These are phyloP conservation scores for Thryonomys swinderianus DNA, from an alignment of 2,113 vertebrate genomes.

Conservation along the genomic window DNA sequence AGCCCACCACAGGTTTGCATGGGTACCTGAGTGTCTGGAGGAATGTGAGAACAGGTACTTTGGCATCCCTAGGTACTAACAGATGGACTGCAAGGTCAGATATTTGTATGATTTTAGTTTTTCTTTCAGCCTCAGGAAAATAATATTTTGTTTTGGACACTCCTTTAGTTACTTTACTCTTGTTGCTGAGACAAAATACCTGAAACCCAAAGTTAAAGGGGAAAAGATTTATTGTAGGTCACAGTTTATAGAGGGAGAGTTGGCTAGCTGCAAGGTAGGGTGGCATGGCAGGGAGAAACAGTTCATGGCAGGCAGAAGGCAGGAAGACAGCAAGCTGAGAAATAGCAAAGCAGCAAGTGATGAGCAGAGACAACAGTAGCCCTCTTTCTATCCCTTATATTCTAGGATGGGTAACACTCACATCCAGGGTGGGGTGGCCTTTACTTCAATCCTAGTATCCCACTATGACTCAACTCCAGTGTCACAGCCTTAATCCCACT, in stretches of 20 bases:
- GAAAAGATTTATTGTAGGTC: not conserved
- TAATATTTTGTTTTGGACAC: not conserved
- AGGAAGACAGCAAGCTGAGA: not conserved
- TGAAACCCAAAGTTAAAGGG: not conserved
- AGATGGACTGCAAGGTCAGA: not conserved
- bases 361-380: not conserved
- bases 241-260: not conserved
- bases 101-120: not conserved
- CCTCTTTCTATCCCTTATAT: not conserved
- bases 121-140: conserved; percentile 8
- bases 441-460: not conserved
- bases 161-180: not conserved
- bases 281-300: not conserved
- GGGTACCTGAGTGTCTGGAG: not conserved
- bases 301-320: not conserved
- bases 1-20: not conserved
- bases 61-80: not conserved
- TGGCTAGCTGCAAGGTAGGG: not conserved
- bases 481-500: not conserved
- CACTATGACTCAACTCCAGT: not conserved
- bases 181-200: not conserved
- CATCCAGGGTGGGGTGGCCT: not conserved
- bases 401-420: not conserved
- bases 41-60: not conserved
- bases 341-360: not conserved